These are phyloP conservation scores for Ochotona princeps DNA, from an alignment of 2,113 vertebrate species.

Conservation along the genomic window DNA sequence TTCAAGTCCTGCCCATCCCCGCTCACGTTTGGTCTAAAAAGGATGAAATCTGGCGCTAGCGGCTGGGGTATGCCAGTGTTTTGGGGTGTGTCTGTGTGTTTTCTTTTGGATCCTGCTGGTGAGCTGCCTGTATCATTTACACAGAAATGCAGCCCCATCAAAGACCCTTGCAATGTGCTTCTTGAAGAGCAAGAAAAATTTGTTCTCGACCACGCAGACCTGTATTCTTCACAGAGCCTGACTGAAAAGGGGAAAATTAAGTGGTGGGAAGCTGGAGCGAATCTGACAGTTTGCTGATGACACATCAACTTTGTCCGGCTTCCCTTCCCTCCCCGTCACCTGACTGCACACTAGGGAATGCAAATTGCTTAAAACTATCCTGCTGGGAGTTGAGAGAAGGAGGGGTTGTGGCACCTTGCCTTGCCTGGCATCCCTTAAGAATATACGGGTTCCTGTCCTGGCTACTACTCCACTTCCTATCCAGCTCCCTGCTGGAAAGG, in stretches of 20 bases:
- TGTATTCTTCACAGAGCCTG: slow-evolving; percentile 85
- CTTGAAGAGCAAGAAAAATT: slow-evolving; percentile 85
- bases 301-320: slow-evolving; percentile 74
- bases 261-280: slow-evolving; percentile 54
- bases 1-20: slow-evolving; percentile 15
- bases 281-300: slow-evolving; percentile 82
- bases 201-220: slow-evolving; percentile 84
- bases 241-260: slow-evolving; percentile 44
- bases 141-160: slow-evolving; percentile 82
- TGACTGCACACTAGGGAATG: slow-evolving; percentile 76
- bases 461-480: background rate
- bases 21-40: slow-evolving; percentile 42
- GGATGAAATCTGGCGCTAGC: slow-evolving; percentile 78
- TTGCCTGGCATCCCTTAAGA: no score
- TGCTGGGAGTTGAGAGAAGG: background rate
- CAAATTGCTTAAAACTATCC: slow-evolving; percentile 77
- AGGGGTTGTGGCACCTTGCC: no score
- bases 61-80: slow-evolving; percentile 78
- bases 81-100: slow-evolving; percentile 75
- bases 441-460: no score
- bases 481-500: slow-evolving; percentile 62
- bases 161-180: slow-evolving; percentile 82
- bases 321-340: slow-evolving; percentile 65
- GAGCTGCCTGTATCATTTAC: slow-evolving; percentile 85
- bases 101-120: slow-evolving; percentile 81